Base-by-base conservation (phyloP, 2,113 vertebrate species). In the Mormyrus lacerda region DNA sequence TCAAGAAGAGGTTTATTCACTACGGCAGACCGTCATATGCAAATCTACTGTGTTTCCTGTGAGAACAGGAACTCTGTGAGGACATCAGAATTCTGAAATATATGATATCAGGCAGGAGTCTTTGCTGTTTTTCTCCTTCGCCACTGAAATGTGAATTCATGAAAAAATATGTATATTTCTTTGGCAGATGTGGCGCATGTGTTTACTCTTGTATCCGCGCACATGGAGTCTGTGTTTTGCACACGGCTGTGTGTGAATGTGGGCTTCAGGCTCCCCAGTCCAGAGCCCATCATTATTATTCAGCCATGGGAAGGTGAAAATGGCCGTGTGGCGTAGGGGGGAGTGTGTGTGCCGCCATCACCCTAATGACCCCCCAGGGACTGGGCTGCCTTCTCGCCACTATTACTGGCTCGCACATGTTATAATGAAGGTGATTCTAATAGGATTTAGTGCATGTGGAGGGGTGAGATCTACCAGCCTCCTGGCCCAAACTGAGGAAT, bases 381-480 rank as follows among this genome's bases (percentile, higher is more conserved):
- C 87, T 51, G 50, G 69, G 89, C 89, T 90, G 90, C 90, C 90
- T 91, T 90, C 88, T 89, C 87, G 89, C 88, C 90, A 90, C 90
- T 88, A 92, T 92, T 92, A 91, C 91, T 89, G 88, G 89, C 86
- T 79, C 73, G 87, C 90, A 87, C 87, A 73, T 45, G 42, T 90
- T 90, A 79, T 91, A 92, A 93, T 93, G 91, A 92, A 91, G 91
- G 91, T 88, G 85, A 89, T 92, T 92, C 91, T 93, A 93, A 93
- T 92, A 92, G 93, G 92, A 92, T 92, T 93, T 92, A 93, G 92
- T 93, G 91, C 93, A 91, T 92, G 91, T 91, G 90, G 91, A 89
- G 89, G 91, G 92, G 79, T 88, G 89, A 91, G 91, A 91, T 92
- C 91, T 89, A 89, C 87, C 89, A 91, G 90, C 91, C 90, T 90